phyloP scores from a whole-genome alignment of 2,888 invertebrate species.

The Leptinotarsa peninsularis region DNA sequence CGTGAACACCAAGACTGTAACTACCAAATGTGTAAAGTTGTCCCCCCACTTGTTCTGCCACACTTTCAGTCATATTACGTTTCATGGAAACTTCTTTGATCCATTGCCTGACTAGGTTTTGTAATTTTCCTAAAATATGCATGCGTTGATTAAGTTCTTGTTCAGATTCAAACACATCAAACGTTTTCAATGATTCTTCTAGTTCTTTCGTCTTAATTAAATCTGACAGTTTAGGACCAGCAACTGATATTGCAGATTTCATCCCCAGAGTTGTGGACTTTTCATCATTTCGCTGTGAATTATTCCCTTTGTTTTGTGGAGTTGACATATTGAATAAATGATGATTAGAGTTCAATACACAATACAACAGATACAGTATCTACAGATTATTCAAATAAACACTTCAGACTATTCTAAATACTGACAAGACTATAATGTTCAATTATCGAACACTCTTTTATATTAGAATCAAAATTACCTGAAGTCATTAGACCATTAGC shows the following conservation, averaged over 20 bases:
- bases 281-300: slow-evolving; percentile 66
- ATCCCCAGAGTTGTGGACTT: slow-evolving; percentile 83
- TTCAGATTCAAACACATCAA: slow-evolving; percentile 91
- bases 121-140: slow-evolving; percentile 86
- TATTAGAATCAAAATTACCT: too few species aligned
- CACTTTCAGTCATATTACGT: slow-evolving; percentile 91
- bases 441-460: too few species aligned
- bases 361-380: too few species aligned
- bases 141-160: slow-evolving; percentile 90
- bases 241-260: slow-evolving; percentile 94
- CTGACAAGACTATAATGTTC: too few species aligned
- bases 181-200: slow-evolving; percentile 82
- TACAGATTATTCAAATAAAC: too few species aligned
- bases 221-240: slow-evolving; percentile 84
- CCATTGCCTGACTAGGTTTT: slow-evolving; percentile 93
- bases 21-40: slow-evolving; percentile 99
- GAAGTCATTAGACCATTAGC: too few species aligned
- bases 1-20: slow-evolving; percentile 71
- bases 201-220: slow-evolving; percentile 80
- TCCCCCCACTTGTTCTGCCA: slow-evolving; percentile 93
- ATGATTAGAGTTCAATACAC: too few species aligned
- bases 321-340: slow-evolving; percentile 21
- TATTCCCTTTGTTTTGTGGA: slow-evolving; percentile 54
- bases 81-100: slow-evolving; percentile 88
- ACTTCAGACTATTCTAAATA: too few species aligned